Base-by-base conservation (phyloP, 2,797 vertebrate genomes). In the Enoplosus armatus region DNA sequence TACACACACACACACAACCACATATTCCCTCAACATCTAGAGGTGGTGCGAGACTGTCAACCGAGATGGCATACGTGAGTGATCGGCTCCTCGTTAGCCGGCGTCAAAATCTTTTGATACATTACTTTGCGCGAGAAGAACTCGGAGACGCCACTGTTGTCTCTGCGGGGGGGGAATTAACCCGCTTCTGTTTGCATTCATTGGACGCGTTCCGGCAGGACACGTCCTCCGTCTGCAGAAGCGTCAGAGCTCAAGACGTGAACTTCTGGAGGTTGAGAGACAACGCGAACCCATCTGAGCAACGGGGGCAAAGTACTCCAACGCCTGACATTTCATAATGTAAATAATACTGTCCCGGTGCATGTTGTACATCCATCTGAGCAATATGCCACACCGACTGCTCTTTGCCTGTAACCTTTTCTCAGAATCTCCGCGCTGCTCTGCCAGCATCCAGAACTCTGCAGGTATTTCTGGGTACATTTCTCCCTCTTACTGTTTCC, bases 281-380 rank as follows among this genome's bases (percentile, higher is more conserved):
- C 77, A 76, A 82, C 56, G 53, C 6, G 41, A 71, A 85, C 79
- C 75, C 39, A 47, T 68, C 69, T 77, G 78, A 89, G 75, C 79
- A 82, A 79, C 77, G 72, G 61, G 61, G 55, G 71, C 62, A 82
- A 80, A 78, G 80, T 62, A 70, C 79, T 85, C 89, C 89, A 83
- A 88, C 85, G 72, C 64, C 82, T 93, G 93, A 92, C 92, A 93
- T 93, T 92, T 94, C 69, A 63, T 83, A 82, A 90, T 89, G 91
- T 90, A 92, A 93, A 94, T 84, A 89, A 72, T 63, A 35, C 37
- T 45, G 69, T 79, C 80, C 72, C 37, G 4, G n/a, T 74, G 70
- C 70, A 86, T 87, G 87, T 55, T 68, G 56, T 77, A 82, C 84
- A 86, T 85, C 65, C 60, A 73, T 89, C 71, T 56, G 62, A 84